phyloP scores from a whole-genome alignment of 2,888 invertebrate genomes.

The Monochamus alternatus region DNA sequence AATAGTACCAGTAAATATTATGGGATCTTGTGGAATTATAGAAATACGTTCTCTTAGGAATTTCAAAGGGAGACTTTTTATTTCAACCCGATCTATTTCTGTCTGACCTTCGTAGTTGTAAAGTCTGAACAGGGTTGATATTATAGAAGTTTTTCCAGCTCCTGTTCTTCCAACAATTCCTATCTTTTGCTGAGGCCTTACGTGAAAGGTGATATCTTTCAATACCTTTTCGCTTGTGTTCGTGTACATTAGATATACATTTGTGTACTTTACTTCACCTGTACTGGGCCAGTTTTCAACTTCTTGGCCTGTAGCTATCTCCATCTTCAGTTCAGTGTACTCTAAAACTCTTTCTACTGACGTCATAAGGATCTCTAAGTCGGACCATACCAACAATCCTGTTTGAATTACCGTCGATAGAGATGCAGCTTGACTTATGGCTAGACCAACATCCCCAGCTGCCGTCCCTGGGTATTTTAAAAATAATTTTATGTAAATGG shows the following conservation, averaged over 20 bases:
- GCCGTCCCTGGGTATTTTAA: conserved; percentile 45
- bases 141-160: conserved; percentile 86
- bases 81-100: conserved; percentile 64
- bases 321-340: conserved; percentile 69
- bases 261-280: conserved; percentile 79
- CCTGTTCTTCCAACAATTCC: conserved; percentile 89
- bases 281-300: conserved; percentile 81
- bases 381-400: conserved; percentile 86
- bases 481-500: not conserved
- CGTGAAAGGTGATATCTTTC: conserved; percentile 77
- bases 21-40: conserved; percentile 73
- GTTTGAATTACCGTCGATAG: conserved; percentile 79
- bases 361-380: conserved; percentile 85
- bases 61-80: conserved; percentile 70
- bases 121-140: conserved; percentile 84
- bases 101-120: conserved; percentile 86
- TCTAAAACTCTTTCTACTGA: conserved; percentile 85
- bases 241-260: conserved; percentile 81
- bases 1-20: conserved; percentile 74
- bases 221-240: conserved; percentile 81
- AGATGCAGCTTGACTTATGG: conserved; percentile 86
- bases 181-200: conserved; percentile 80
- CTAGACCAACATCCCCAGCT: conserved; percentile 70
- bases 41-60: conserved; percentile 70
- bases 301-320: conserved; percentile 67